These are phyloP conservation scores for Chlamydotis undulata DNA, from an alignment of 2,113 vertebrate genomes.

Conservation along the genomic window DNA sequence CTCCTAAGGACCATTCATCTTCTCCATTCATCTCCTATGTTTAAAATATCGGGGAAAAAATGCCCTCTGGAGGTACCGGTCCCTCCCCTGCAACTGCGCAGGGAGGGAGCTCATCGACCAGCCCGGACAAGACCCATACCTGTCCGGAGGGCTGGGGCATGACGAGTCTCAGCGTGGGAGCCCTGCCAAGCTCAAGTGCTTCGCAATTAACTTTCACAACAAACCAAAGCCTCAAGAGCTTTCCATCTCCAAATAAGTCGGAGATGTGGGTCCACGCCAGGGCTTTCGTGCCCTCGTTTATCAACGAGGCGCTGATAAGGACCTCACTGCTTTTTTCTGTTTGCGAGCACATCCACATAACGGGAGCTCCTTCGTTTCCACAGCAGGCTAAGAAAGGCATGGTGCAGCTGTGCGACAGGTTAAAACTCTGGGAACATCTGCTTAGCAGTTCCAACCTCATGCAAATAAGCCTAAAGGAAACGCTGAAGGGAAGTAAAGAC, in stretches of 20 bases:
- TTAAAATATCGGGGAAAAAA: neutral
- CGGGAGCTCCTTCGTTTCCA: neutral
- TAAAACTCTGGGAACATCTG: neutral
- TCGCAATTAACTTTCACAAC: conserved; percentile 50
- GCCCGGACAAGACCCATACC: neutral
- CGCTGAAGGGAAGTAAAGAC: neutral
- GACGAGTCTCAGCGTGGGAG: neutral
- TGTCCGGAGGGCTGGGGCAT: neutral
- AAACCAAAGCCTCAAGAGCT: conserved; percentile 40
- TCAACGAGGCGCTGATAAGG: neutral
- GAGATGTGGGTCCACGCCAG: neutral
- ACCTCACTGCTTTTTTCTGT: neutral
- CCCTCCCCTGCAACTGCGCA: neutral
- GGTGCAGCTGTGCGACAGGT: neutral
- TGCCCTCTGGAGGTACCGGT: neutral
- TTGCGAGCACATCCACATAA: accelerated
- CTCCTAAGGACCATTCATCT: accelerated
- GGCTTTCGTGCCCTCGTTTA: neutral
- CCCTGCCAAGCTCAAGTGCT: conserved; percentile 11
- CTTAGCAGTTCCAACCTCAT: neutral
- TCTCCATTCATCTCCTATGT: neutral
- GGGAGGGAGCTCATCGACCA: neutral
- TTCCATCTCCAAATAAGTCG: neutral
- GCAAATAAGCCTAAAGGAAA: neutral
- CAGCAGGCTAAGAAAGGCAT: neutral